Conservation (phyloP, 1,140 invertebrate species). For the Lepidurus packardi region DNA sequence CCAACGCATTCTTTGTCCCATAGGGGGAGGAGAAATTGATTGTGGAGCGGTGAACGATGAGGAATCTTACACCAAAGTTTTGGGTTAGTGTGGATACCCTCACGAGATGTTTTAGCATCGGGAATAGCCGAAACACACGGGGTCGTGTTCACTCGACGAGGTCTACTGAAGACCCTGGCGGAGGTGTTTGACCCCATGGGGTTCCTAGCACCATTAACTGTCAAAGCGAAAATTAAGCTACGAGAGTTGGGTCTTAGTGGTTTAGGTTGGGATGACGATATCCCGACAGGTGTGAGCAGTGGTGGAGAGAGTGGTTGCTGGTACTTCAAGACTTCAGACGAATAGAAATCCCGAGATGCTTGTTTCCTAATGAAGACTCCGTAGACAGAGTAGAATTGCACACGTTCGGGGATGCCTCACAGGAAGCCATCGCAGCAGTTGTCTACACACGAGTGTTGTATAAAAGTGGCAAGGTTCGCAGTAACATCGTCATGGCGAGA, state of each 20-base stretch:
- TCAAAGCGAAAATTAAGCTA: constrained; percentile 18
- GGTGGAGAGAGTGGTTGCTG: constrained; percentile 29
- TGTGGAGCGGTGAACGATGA: background rate
- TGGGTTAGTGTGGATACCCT: background rate
- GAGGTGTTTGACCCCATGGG: constrained; percentile 12
- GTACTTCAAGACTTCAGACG: constrained; percentile 25
- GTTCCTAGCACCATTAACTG: background rate
- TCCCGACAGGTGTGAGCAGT: constrained; percentile 15
- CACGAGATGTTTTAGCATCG: background rate
- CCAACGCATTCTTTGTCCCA: too few relatives aligned
- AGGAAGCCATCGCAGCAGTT: constrained; percentile 38
- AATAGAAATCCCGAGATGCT: constrained; percentile 24
- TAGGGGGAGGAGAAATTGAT: background rate
- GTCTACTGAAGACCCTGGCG: constrained; percentile 2
- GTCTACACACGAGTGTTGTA: constrained; percentile 36
- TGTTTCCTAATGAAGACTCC: constrained; percentile 25
- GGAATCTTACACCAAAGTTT: background rate
- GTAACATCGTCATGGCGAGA: constrained; percentile 41
- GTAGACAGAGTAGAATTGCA: constrained; percentile 37
- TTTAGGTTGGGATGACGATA: constrained; percentile 36
- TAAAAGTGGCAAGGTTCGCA: background rate
- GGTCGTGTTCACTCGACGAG: constrained; percentile 10
- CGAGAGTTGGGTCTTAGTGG: constrained; percentile 24
- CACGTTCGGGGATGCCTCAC: constrained; percentile 41
- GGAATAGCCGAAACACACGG: background rate